Percentiles rank a stretch among this genome's conserved stretches.
Evolutionary conservation across 2,888 invertebrate genomes (phyloP).

Genomic region (Drosophila neonasuta): DNA sequence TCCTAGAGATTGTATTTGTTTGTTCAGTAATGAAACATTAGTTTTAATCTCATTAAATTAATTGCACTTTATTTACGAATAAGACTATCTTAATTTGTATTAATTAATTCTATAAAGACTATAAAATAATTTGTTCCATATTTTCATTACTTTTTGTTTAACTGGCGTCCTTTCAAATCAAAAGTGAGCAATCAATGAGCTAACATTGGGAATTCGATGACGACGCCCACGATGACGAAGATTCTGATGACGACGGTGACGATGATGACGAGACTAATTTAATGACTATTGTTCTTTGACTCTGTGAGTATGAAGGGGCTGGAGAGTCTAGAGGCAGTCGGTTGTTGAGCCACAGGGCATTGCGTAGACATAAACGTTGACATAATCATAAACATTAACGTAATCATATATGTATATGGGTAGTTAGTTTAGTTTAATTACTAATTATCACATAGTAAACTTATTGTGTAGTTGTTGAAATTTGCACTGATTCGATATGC

Average conservation of each 20-base stretch:
- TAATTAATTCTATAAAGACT: slow-evolving; percentile 14
- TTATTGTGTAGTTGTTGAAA: slow-evolving; percentile 55
- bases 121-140: slow-evolving; percentile 57
- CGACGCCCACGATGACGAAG: slow-evolving; percentile 19
- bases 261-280: slow-evolving; percentile 54
- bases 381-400: slow-evolving; percentile 5
- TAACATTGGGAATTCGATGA: slow-evolving; percentile 4
- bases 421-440: slow-evolving; percentile 55
- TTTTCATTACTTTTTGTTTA: slow-evolving; percentile 20
- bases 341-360: background rate
- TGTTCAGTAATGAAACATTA: background rate
- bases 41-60: slow-evolving; percentile 34
- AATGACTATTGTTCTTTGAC: slow-evolving; percentile 74
- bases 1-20: background rate
- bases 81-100: slow-evolving; percentile 26
- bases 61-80: slow-evolving; percentile 66
- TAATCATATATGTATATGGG: slow-evolving; percentile 12
- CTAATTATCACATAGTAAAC: slow-evolving; percentile 77
- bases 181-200: background rate
- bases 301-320: slow-evolving; percentile 41
- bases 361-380: slow-evolving; percentile 10
- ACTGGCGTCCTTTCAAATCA: slow-evolving; percentile 8
- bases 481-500: slow-evolving; percentile 55
- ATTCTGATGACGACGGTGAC: slow-evolving; percentile 22
- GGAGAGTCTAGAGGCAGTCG: slow-evolving; percentile 10